Evolutionary conservation across 2,113 vertebrate genomes (phyloP).

Genomic region (Formicarius rufipectus): DNA sequence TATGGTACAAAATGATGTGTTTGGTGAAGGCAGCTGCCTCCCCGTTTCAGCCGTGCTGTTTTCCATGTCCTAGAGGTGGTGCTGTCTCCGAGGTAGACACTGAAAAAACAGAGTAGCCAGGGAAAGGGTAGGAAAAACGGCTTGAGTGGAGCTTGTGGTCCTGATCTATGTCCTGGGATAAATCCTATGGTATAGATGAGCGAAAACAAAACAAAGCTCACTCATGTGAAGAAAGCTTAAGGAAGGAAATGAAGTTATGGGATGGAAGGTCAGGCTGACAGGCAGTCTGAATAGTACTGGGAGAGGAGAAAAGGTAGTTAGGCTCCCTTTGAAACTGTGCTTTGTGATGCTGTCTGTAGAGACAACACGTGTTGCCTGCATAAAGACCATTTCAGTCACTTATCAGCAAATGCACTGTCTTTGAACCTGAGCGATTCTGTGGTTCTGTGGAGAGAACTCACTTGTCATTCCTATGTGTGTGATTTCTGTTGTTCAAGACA

Average conservation of each 20-base stretch:
- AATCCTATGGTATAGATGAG: background rate
- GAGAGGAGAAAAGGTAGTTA: background rate
- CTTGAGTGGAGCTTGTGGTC: background rate
- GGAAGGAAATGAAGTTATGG: background rate
- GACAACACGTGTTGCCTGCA: background rate
- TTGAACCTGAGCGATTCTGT: background rate
- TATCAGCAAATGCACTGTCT: background rate
- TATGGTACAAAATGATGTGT: background rate
- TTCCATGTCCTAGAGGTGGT: slow-evolving; percentile 64
- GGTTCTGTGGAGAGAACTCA: background rate
- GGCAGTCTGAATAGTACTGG: background rate
- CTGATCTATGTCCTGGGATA: rapidly evolving
- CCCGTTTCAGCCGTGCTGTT: background rate
- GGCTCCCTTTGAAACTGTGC: background rate
- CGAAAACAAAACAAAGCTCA: background rate
- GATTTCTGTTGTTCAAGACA: background rate
- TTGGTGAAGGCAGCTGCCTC: background rate
- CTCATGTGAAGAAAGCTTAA: background rate
- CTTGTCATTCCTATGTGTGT: background rate
- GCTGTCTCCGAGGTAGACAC: slow-evolving; percentile 16
- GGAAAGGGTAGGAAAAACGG: background rate
- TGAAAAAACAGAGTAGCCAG: background rate
- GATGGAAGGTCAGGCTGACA: background rate
- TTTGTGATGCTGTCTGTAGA: background rate
- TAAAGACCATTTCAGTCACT: background rate